Evolutionary conservation across 1,140 invertebrate genomes (phyloP).

Genomic region (Venturia canescens): DNA sequence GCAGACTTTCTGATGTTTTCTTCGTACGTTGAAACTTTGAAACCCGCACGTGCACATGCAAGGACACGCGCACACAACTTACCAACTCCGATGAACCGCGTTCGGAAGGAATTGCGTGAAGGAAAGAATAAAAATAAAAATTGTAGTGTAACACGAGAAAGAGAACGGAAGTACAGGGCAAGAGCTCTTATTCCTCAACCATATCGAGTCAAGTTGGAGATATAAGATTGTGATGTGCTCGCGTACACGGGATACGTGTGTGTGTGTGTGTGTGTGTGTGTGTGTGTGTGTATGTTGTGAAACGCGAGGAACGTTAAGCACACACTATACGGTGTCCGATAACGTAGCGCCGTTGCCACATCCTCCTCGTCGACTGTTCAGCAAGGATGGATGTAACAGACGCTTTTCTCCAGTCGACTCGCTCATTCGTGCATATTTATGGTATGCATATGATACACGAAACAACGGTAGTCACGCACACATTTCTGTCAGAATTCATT

Average conservation of each 20-base stretch:
- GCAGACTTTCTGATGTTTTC: neutral
- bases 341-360: conserved; percentile 53
- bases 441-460: neutral
- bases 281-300: neutral
- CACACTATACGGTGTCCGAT: conserved; percentile 49
- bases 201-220: neutral
- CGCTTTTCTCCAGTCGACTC: conserved; percentile 20
- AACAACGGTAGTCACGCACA: neutral
- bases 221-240: conserved; percentile 7
- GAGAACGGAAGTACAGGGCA: conserved; percentile 28
- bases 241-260: conserved; percentile 27
- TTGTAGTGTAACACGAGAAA: conserved; percentile 14
- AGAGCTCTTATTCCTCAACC: neutral
- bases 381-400: conserved; percentile 7
- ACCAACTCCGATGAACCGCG: neutral
- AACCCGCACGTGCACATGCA: neutral
- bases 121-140: neutral
- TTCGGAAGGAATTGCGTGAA: neutral
- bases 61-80: neutral
- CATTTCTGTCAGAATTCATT: neutral
- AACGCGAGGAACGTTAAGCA: conserved; percentile 52
- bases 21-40: neutral
- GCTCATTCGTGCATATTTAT: neutral
- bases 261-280: conserved; percentile 2
- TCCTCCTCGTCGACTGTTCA: conserved; percentile 33